Base-by-base conservation (phyloP, 2,797 vertebrate species). In the Yasuhikotakia modesta region DNA sequence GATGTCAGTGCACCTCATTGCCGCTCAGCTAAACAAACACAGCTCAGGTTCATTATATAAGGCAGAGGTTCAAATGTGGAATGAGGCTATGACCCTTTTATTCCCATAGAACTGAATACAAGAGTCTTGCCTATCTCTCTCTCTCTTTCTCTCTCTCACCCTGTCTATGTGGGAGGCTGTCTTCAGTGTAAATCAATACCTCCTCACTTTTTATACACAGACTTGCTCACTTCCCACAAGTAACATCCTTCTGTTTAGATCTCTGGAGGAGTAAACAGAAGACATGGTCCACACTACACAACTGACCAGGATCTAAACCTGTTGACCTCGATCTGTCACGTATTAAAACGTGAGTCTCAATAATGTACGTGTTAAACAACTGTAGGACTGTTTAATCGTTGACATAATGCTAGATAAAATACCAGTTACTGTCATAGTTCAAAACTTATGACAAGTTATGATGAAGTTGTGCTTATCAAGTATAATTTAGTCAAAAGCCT, bases 151-250 rank as follows among this genome's bases (percentile, higher is more conserved):
- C 27, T 27, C 27, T 27, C 53, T 70, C 35, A 70, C 64, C 80
- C 73, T 45, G 46, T 24, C 60, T 82, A 82, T 82, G 85, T 84
- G 81, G 82, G 85, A 77, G 82, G 81, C 72, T 79, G 69, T 78
- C 65, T 84, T 79, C 80, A 77, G 78, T 83, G 79, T 32, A 86
- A 86, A 86, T 86, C 85, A 84, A 84, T 86, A 86, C 46, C 61
- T 81, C 80, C 58, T 73, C 81, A 52, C 61, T 79, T 74, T 69
- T 63, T 53, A 65, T 50, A 67, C 45, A 79, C 61, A 73, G 57
- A 57, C 58, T 63, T 79, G 70, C 73, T 63, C 81, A 74, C 73
- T 82, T 46, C 17, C 60, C 67, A 75, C 76, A 83, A 81, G 81
- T 81, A 79, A 67, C 75, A 60, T 55, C 21, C 55, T 69, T 65